Evolutionary conservation across 2,797 vertebrate genomes (phyloP).

Genomic region (Lacerta viridis): DNA sequence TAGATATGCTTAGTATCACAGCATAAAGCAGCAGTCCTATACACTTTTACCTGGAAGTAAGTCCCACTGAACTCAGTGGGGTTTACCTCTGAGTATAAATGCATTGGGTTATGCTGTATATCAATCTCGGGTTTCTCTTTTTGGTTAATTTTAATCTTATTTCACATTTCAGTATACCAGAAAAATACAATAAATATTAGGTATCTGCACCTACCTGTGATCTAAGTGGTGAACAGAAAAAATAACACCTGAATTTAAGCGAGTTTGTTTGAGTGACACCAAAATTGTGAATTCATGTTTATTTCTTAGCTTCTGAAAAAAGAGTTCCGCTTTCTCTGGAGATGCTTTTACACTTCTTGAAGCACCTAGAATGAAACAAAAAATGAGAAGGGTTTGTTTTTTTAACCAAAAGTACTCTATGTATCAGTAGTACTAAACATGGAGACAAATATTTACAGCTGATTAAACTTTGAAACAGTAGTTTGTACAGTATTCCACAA

Average conservation of each 20-base stretch:
- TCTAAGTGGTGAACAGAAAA: slow-evolving; percentile 95
- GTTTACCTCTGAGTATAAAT: not conserved
- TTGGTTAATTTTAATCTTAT: slow-evolving; percentile 19
- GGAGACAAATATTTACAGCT: slow-evolving; percentile 19
- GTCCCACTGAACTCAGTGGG: not conserved
- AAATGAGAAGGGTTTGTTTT: not conserved
- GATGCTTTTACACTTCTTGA: slow-evolving; percentile 92
- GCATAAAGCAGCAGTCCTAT: no score
- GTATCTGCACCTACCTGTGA: slow-evolving; percentile 85
- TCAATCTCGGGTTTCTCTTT: slow-evolving; percentile 35
- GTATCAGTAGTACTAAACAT: slow-evolving; percentile 12
- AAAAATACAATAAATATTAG: not conserved
- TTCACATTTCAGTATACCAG: slow-evolving; percentile 15
- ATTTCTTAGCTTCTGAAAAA: slow-evolving; percentile 94
- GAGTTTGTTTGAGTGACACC: slow-evolving; percentile 92
- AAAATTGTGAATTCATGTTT: slow-evolving; percentile 95
- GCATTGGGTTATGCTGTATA: not conserved
- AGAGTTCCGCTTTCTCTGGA: slow-evolving; percentile 85
- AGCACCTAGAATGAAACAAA: slow-evolving; percentile 81
- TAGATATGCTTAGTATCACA: not conserved
- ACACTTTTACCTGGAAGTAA: not conserved
- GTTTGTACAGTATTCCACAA: no score
- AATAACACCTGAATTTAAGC: slow-evolving; percentile 95
- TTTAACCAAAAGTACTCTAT: slow-evolving; percentile 34
- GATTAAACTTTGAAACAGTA: not conserved